Percentiles rank a stretch among this genome's conserved stretches.
Evolutionary conservation across 1,140 invertebrate species (phyloP).

Genomic region (Aphelenchoides fujianensis): DNA sequence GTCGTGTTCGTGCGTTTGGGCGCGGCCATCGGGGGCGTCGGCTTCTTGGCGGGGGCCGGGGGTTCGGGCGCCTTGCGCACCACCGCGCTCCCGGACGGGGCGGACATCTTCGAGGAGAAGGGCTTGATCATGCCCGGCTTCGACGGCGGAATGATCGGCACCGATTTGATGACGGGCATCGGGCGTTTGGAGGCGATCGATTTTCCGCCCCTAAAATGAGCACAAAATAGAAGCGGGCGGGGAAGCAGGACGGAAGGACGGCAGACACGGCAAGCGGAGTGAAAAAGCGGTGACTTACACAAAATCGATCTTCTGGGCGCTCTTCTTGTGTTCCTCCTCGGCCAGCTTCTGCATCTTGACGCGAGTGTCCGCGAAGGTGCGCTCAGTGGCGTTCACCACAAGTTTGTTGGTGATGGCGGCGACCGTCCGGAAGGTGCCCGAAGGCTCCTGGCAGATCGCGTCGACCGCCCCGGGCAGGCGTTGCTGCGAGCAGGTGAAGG

Average conservation of each 20-base stretch:
- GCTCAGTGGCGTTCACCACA: slow-evolving; percentile 14
- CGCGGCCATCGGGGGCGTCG: too few relatives aligned
- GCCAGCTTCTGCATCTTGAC: slow-evolving; percentile 10
- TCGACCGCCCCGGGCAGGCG: neutral
- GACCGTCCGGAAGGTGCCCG: neutral
- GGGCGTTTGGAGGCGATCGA: neutral
- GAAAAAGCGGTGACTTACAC: neutral
- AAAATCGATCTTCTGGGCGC: neutral
- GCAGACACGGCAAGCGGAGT: too few relatives aligned
- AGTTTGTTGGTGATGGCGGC: slow-evolving; percentile 8
- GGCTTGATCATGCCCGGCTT: neutral
- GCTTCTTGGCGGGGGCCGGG: too few relatives aligned
- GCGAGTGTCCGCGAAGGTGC: slow-evolving; percentile 18
- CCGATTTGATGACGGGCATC: neutral
- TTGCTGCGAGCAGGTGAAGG: slow-evolving; percentile 1
- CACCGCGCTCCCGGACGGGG: too few relatives aligned
- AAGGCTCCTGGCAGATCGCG: slow-evolving; percentile 6
- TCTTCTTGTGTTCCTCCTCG: slow-evolving; percentile 6
- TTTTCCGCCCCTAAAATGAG: neutral
- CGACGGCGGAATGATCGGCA: neutral
- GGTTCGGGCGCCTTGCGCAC: too few relatives aligned
- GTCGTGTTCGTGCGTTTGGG: neutral
- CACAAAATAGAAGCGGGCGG: too few relatives aligned
- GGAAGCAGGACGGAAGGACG: too few relatives aligned
- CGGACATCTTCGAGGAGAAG: neutral